Evolutionary conservation across 2,888 invertebrate genomes (phyloP).

Genomic region (Oligia latruncula): DNA sequence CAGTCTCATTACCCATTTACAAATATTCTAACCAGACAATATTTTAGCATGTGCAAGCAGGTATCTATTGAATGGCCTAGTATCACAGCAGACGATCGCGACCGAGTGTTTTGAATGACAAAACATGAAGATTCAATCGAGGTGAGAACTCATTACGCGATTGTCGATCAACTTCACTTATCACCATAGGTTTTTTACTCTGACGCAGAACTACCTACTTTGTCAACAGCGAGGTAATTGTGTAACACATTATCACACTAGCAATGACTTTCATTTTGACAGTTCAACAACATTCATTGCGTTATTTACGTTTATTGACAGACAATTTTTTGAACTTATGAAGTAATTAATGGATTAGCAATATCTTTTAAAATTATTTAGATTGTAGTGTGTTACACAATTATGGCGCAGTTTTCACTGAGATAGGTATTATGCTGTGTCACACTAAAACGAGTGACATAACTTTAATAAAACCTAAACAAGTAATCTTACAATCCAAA

Average conservation of each 20-base stretch:
- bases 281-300: too few relatives aligned
- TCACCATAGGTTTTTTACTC: constrained; percentile 6
- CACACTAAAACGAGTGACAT: neutral
- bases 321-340: neutral
- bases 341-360: neutral
- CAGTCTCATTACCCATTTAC: constrained; percentile 25
- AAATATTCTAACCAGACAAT: constrained; percentile 16
- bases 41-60: constrained; percentile 37
- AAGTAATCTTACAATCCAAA: neutral
- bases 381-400: neutral
- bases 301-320: too few relatives aligned
- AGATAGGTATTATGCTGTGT: neutral
- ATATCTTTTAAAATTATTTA: neutral
- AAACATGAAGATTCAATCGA: constrained; percentile 67
- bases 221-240: neutral
- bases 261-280: too few relatives aligned
- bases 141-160: constrained; percentile 58
- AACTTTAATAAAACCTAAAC: neutral
- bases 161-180: constrained; percentile 24
- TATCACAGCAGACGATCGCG: constrained; percentile 65
- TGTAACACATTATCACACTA: too few relatives aligned
- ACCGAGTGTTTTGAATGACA: constrained; percentile 73
- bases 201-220: constrained; percentile 3
- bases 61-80: constrained; percentile 48
- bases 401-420: neutral